Base-by-base conservation (phyloP, 2,888 invertebrate species). In the Hoplodrina ambigua region DNA sequence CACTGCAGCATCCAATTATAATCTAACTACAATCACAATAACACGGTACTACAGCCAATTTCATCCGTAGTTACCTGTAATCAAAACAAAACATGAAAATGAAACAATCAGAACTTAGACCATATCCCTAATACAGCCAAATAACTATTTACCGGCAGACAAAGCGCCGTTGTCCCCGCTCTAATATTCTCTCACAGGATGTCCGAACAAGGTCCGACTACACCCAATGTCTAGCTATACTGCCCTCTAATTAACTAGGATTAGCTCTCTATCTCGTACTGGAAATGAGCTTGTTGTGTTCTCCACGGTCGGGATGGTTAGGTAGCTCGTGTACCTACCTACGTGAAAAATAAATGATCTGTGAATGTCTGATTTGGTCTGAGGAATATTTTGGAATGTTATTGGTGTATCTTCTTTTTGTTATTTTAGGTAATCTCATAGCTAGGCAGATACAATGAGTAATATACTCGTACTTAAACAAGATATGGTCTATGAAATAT, bases 191-290 rank as follows among this genome's bases (percentile, higher is more conserved):
- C 84, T 86, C 78, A 84, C 80, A 79, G 74, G 66, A 73, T 78
- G 75, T 83, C 76, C 78, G 72, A 25, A 75, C 84, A 84, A 78
- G 76, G 80, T 68, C 75, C 80, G 59, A 33, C 10, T 62, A 69
- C 83, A 78, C 72, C 75, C 70, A 63, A 76, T 84, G 73, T 83
- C 82, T 83, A 84, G 80, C 82, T 85, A 84, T 82, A 85, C 59
- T 59, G 56, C 73, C 78, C 80, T 86, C 88, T 91, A 89, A 92
- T 92, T 91, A 92, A 90, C 89, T 82, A 78, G 90, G 91, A 91
- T 92, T 91, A 91, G 87, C 88, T 88, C 88, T 88, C 86, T 88
- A 87, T 87, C 86, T 87, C 84, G 81, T 78, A 78, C 68, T 73
- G 69, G 83, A 81, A 88, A 89, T 85, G 85, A 86, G 86, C 83